Evolutionary conservation across 2,888 invertebrate species (phyloP).

Genomic region (Mantis religiosa): DNA sequence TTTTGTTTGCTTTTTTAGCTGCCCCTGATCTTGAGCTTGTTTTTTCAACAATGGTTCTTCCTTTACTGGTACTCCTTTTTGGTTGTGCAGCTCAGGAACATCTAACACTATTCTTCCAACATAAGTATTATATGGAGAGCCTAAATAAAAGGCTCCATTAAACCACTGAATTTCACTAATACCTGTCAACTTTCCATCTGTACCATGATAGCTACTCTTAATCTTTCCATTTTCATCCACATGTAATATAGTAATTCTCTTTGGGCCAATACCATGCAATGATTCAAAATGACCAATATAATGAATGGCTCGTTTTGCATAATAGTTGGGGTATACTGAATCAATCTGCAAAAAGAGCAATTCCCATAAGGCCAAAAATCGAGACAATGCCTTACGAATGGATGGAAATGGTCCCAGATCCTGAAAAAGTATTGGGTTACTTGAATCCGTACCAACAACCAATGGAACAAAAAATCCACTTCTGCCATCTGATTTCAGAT

Average conservation of each 20-base stretch:
- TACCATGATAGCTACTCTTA: slow-evolving; percentile 61
- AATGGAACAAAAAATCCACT: slow-evolving; percentile 66
- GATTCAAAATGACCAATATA: slow-evolving; percentile 62
- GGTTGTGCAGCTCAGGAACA: neutral
- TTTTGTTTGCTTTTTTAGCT: neutral
- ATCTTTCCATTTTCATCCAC: slow-evolving; percentile 69
- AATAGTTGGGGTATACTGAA: slow-evolving; percentile 60
- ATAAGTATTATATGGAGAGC: slow-evolving; percentile 63
- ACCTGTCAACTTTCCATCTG: slow-evolving; percentile 50
- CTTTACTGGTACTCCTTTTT: neutral
- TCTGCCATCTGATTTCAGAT: slow-evolving; percentile 52
- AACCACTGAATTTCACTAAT: slow-evolving; percentile 63
- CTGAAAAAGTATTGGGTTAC: slow-evolving; percentile 54
- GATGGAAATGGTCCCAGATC: slow-evolving; percentile 59
- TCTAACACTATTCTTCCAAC: slow-evolving; percentile 59
- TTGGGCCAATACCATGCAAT: slow-evolving; percentile 42
- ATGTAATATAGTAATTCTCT: slow-evolving; percentile 57
- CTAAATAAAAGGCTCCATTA: slow-evolving; percentile 39
- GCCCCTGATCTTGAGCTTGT: neutral
- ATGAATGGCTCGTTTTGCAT: slow-evolving; percentile 58
- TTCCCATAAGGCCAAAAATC: slow-evolving; percentile 57
- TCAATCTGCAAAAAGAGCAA: slow-evolving; percentile 61
- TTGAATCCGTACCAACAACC: slow-evolving; percentile 51
- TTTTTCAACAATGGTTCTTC: neutral
- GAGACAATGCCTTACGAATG: slow-evolving; percentile 60